phyloP scores from a whole-genome alignment of 2,113 vertebrate species.

The Hipposideros armiger region DNA sequence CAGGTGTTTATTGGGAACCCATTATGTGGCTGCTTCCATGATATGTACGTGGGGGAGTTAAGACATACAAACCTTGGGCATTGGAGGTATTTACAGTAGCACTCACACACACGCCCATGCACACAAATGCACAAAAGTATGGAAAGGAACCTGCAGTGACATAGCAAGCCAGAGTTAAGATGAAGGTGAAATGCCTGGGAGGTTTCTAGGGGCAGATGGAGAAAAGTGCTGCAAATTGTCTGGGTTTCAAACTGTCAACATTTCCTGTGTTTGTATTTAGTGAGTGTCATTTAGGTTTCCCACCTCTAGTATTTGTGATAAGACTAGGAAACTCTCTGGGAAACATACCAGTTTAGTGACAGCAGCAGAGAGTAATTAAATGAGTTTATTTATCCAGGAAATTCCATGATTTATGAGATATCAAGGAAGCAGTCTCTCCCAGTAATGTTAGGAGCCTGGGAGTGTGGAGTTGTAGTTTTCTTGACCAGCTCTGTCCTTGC shows the following conservation, averaged over 20 bases:
- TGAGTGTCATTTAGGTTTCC: background rate
- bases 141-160: background rate
- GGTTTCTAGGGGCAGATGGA: no score
- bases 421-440: background rate
- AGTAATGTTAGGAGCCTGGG: background rate
- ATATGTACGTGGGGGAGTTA: background rate
- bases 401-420: slow-evolving; percentile 12
- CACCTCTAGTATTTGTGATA: background rate
- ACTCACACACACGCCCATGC: fast-evolving
- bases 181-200: background rate
- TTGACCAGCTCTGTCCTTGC: background rate
- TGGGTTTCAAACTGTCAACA: background rate
- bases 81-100: background rate
- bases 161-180: background rate
- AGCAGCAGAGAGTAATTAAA: slow-evolving; percentile 4
- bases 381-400: slow-evolving; percentile 36
- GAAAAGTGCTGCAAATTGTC: background rate
- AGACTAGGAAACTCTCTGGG: background rate
- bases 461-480: background rate
- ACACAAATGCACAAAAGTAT: fast-evolving
- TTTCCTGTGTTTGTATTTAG: background rate
- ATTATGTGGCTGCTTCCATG: background rate
- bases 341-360: background rate
- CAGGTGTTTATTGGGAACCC: background rate
- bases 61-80: background rate